A percentile compares a stretch with the other conserved stretches of the same genome.
Conservation (phyloP, 2,888 invertebrate species). For the Dryobotodes eremita region DNA sequence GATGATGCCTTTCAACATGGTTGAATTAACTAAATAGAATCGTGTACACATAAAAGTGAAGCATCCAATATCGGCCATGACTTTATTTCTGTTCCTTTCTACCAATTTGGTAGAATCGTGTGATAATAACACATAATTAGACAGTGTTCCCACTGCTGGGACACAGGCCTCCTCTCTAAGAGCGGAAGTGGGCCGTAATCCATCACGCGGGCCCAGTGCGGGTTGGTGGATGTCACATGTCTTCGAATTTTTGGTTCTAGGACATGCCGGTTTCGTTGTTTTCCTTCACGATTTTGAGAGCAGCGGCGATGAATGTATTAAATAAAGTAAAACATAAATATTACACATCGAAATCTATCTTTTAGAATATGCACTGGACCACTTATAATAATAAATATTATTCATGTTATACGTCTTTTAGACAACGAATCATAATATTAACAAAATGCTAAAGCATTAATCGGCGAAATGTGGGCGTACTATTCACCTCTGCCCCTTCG, state of each 20-base stretch:
- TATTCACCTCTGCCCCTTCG: neutral
- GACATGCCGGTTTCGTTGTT: too few relatives aligned
- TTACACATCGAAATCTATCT: conserved; percentile 4
- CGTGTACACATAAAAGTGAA: neutral
- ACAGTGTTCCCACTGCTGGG: too few relatives aligned
- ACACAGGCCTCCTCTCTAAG: too few relatives aligned
- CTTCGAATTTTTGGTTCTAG: too few relatives aligned
- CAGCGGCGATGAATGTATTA: too few relatives aligned
- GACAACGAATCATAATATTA: neutral
- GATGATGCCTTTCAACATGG: neutral
- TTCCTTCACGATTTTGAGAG: too few relatives aligned
- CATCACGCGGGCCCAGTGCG: too few relatives aligned
- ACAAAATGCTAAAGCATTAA: conserved; percentile 8
- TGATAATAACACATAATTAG: too few relatives aligned
- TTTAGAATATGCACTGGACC: conserved; percentile 55
- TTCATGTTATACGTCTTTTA: conserved; percentile 25
- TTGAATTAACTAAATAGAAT: neutral
- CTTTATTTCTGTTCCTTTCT: neutral
- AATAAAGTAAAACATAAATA: neutral
- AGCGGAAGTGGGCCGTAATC: too few relatives aligned
- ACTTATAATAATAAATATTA: conserved; percentile 39
- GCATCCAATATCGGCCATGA: neutral
- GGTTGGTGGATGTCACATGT: too few relatives aligned
- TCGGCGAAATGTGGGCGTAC: too few relatives aligned
- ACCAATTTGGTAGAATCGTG: neutral